phyloP scores from a whole-genome alignment of 2,113 vertebrate genomes.

The Atractosteus spatula region DNA sequence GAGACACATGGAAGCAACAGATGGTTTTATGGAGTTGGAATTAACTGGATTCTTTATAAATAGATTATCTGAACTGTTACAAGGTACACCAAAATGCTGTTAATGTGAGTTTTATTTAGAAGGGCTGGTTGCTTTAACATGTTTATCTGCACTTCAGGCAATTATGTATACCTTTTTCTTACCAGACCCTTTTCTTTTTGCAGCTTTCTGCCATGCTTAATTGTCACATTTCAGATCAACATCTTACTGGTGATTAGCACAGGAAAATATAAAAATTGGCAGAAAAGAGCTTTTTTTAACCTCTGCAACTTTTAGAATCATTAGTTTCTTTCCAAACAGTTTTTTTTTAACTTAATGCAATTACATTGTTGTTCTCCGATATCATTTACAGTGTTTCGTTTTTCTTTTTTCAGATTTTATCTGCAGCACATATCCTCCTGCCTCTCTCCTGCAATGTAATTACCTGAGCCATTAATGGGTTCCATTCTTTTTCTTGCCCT shows the following conservation, averaged over 20 bases:
- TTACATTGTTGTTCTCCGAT: constrained; percentile 31
- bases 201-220: not conserved
- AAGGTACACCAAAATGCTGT: too few relatives aligned
- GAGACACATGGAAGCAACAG: too few relatives aligned
- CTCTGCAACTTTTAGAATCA: not conserved
- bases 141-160: too few relatives aligned
- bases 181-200: not conserved
- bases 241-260: not conserved
- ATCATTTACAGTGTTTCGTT: constrained; percentile 43
- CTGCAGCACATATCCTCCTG: constrained; percentile 50
- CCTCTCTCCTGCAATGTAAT: constrained; percentile 48
- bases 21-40: too few relatives aligned
- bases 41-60: too few relatives aligned
- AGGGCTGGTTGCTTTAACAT: too few relatives aligned
- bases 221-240: constrained; percentile 13
- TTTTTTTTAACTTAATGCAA: constrained; percentile 30
- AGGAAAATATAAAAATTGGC: not conserved
- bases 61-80: too few relatives aligned
- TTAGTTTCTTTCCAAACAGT: not conserved
- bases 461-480: constrained; percentile 44
- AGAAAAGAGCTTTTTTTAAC: not conserved
- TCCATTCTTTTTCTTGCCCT: constrained; percentile 39
- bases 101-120: too few relatives aligned
- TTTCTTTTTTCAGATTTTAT: constrained; percentile 39
- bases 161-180: not conserved